phyloP scores from a whole-genome alignment of 2,888 invertebrate species.

The Parnassius smintheus region DNA sequence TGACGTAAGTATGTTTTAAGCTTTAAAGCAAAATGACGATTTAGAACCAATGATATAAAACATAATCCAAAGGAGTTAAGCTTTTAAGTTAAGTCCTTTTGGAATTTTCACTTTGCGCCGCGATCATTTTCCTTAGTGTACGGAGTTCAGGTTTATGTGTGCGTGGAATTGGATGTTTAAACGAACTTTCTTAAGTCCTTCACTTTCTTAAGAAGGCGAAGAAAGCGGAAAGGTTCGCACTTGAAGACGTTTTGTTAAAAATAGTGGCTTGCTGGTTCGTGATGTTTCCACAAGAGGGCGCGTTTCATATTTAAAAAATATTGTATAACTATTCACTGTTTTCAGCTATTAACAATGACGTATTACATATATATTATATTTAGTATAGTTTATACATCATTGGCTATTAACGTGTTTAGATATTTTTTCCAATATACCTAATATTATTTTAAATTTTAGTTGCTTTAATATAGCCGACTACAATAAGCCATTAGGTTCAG shows the following conservation, averaged over 20 bases:
- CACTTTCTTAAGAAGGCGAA: constrained; percentile 76
- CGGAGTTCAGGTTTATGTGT: constrained; percentile 41
- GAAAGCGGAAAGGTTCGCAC: constrained; percentile 76
- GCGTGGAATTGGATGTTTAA: constrained; percentile 49
- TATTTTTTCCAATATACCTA: neutral
- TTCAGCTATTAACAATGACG: no score
- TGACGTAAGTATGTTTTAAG: constrained; percentile 32
- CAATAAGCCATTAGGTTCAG: no score
- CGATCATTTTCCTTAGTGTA: constrained; percentile 37
- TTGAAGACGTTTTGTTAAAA: constrained; percentile 74
- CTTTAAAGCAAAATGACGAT: constrained; percentile 32
- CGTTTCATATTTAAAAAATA: constrained; percentile 30
- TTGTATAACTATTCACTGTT: neutral
- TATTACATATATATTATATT: no score
- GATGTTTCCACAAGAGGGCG: constrained; percentile 63
- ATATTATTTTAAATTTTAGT: constrained; percentile 24
- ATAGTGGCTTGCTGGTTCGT: constrained; percentile 56
- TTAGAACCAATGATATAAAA: constrained; percentile 28
- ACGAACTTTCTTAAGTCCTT: constrained; percentile 71
- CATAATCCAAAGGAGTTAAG: constrained; percentile 30
- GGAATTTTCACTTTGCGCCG: constrained; percentile 19
- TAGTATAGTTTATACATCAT: no score
- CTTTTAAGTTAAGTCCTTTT: constrained; percentile 42
- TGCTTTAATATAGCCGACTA: no score
- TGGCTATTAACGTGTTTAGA: no score